These are phyloP conservation scores for Andrena flavipes DNA, from an alignment of 2,888 invertebrate species.

Conservation along the genomic window DNA sequence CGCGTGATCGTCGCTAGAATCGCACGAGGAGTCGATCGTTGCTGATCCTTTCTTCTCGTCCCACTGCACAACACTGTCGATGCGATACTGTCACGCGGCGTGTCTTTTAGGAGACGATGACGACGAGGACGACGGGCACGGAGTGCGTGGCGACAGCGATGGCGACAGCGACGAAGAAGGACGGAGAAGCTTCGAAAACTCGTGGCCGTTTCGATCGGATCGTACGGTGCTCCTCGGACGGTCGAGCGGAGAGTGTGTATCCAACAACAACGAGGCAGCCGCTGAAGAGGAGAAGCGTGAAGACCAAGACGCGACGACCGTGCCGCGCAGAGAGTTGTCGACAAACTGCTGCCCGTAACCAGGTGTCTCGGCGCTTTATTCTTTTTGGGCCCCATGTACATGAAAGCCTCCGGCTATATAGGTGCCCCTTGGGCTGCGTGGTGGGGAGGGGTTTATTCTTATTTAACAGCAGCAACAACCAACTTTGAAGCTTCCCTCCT, in stretches of 20 bases:
- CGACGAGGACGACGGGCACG: conserved; percentile 4
- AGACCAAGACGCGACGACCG: conserved; percentile 39
- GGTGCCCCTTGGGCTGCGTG: conserved; percentile 72
- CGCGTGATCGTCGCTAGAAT: conserved; percentile 23
- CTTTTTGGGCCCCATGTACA: conserved; percentile 80
- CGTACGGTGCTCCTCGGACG: background rate
- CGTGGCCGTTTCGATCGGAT: background rate
- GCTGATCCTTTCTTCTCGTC: conserved; percentile 10
- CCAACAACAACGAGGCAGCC: background rate
- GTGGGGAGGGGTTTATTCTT: conserved; percentile 79
- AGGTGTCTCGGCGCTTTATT: conserved; percentile 84
- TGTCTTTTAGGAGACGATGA: conserved; percentile 23
- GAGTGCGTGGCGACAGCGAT: background rate
- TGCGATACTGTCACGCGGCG: conserved; percentile 26
- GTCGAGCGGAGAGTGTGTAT: background rate
- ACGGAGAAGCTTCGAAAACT: conserved; percentile 26
- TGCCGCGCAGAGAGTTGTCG: conserved; percentile 70
- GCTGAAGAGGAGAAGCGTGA: conserved; percentile 9
- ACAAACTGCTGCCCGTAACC: conserved; percentile 80
- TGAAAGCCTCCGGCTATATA: conserved; percentile 76
- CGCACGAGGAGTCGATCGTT: conserved; percentile 2
- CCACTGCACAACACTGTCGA: conserved; percentile 72
- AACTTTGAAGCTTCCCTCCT: conserved; percentile 62
- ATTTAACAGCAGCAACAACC: conserved; percentile 81
- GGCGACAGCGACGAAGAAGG: background rate